Conservation (phyloP, 2,113 vertebrate genomes). For the Myrmecobius fasciatus region DNA sequence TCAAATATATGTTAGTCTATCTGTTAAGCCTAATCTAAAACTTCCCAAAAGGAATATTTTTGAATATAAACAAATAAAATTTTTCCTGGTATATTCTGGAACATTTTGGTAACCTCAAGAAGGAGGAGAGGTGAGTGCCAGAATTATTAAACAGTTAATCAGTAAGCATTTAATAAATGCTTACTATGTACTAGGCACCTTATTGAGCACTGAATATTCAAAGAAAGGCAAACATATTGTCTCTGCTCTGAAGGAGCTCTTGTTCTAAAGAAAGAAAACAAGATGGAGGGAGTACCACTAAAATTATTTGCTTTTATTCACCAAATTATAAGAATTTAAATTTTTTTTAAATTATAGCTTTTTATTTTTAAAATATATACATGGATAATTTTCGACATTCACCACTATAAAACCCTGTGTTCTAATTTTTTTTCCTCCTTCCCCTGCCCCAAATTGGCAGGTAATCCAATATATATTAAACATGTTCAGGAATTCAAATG, state of each 20-base stretch:
- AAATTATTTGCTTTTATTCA: too few relatives aligned
- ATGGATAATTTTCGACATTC: too few relatives aligned
- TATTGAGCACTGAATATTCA: not conserved
- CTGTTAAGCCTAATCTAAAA: not conserved
- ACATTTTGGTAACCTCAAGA: not conserved
- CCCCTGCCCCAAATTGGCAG: too few relatives aligned
- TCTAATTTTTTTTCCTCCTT: too few relatives aligned
- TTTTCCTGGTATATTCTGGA: not conserved
- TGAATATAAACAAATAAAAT: not conserved
- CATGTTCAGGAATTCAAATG: too few relatives aligned
- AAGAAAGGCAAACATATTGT: not conserved
- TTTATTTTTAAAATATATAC: too few relatives aligned
- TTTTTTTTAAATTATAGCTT: too few relatives aligned
- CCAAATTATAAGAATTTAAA: too few relatives aligned
- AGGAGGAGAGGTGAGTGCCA: not conserved
- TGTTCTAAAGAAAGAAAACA: not conserved
- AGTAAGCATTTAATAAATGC: not conserved
- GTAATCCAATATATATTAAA: too few relatives aligned
- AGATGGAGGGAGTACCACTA: not conserved
- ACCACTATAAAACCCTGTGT: too few relatives aligned
- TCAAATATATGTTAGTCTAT: not conserved
- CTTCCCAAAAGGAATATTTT: not conserved
- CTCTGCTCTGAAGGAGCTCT: not conserved
- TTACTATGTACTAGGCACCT: not conserved
- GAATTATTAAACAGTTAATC: not conserved